Percentiles rank a stretch among this genome's conserved stretches.
phyloP scores from a whole-genome alignment of 64 coral and sea anemone genomes.

The Platygyra sinensis region DNA sequence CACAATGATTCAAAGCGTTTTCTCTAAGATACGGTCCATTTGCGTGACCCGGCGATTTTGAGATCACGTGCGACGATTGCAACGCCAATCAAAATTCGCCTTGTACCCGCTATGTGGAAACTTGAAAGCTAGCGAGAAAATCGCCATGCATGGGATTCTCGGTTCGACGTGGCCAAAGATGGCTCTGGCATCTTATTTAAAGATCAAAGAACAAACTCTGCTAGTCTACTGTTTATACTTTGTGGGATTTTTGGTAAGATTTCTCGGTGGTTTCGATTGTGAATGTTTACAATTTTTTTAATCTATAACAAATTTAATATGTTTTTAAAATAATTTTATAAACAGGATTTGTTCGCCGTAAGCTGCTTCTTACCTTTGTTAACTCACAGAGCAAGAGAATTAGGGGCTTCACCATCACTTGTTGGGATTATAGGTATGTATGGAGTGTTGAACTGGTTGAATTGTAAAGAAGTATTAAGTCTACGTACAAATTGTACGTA shows the following conservation, averaged over 20 bases:
- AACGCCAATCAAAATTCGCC: too few relatives aligned
- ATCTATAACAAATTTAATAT: neutral
- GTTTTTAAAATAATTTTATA: neutral
- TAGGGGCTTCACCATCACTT: constrained; percentile 87
- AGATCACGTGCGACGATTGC: too few relatives aligned
- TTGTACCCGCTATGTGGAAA: too few relatives aligned
- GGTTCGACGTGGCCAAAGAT: constrained; percentile 23
- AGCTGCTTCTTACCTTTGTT: constrained; percentile 79
- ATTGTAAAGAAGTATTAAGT: neutral
- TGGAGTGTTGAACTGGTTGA: too few relatives aligned
- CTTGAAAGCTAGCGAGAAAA: too few relatives aligned
- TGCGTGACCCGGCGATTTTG: too few relatives aligned
- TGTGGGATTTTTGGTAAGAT: constrained; percentile 88
- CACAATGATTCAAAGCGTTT: too few relatives aligned
- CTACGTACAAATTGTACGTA: too few relatives aligned
- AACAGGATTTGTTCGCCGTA: constrained; percentile 61
- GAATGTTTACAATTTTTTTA: too few relatives aligned
- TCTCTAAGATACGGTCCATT: too few relatives aligned
- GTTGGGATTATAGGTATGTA: constrained; percentile 87
- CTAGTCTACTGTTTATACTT: constrained; percentile 71
- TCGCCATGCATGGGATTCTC: constrained; percentile 33
- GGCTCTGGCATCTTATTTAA: neutral
- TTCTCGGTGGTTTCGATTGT: too few relatives aligned
- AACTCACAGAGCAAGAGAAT: constrained; percentile 75
- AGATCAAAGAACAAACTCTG: constrained; percentile 3